Base-by-base conservation (phyloP, 2,113 vertebrate genomes). In the Chionomys nivalis region DNA sequence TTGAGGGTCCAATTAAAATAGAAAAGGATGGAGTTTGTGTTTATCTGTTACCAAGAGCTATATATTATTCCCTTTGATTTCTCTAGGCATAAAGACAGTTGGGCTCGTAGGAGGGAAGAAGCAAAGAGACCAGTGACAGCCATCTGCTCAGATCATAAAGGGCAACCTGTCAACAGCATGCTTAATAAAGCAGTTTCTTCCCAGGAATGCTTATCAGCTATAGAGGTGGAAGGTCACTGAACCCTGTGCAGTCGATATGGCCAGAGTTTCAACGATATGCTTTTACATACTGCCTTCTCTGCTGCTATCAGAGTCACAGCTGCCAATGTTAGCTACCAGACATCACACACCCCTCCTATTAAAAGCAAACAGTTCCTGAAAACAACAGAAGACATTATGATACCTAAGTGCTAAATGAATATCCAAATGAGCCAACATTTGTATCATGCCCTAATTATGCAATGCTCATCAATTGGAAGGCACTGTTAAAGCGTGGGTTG, bases 1-100 rank as follows among this genome's bases (percentile, higher is more conserved):
- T 98, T 90, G 73, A 96, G 96, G 96, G 96, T 91, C 96, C 98
- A 97, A 97, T 98, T 97, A 98, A 97, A 97, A 95, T 79, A 95
- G 94, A 97, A 97, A 97, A 96, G 78, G 1, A 94, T 94, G 75
- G n/a, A 91, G 96, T 94, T 97, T 85, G 83, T 97, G 94, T 96
- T 96, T 96, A 96, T 95, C 89, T 7, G 2, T 90, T 96, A 96
- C 95, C 96, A 97, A 88, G 89, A 97, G 92, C 97, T 96, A 94
- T 95, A 87, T 96, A 96, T 97, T 97, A 97, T 97, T 97, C 93
- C 93, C 87, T 96, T 94, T 97, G 97, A 97, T 97, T 97, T 97
- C 89, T 96, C 93, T 86, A 88, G 83, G 90, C 94, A 93, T 77
- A 91, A 77, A 96, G 73, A 96, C 65, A 86, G 87, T 93, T 96